phyloP scores from a whole-genome alignment of 92 coral and sea anemone species.

The Plumapathes pennacea region DNA sequence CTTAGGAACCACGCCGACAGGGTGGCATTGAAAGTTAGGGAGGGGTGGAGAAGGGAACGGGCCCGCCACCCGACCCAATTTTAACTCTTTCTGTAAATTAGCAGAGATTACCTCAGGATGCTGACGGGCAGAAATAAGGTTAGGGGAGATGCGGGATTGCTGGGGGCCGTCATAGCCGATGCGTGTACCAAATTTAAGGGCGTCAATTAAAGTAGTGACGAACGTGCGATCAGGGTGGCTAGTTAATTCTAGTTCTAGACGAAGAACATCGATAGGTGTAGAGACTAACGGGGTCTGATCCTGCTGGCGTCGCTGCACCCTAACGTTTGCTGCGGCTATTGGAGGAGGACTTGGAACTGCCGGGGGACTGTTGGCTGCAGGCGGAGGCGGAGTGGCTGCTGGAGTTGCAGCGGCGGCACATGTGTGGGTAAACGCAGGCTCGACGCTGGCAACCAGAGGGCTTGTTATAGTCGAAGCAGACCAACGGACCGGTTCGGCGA shows the following conservation, averaged over 20 bases:
- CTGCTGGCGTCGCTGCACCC: constrained; percentile 6
- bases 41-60: constrained; percentile 52
- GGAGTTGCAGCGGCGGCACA: constrained; percentile 23
- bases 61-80: constrained; percentile 61
- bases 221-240: constrained; percentile 46
- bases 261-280: constrained; percentile 32
- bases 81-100: constrained; percentile 26
- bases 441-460: constrained; percentile 13
- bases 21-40: constrained; percentile 59
- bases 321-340: constrained; percentile 13
- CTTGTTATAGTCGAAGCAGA: constrained; percentile 25
- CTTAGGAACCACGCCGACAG: constrained; percentile 67
- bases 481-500: constrained; percentile 5
- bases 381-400: constrained; percentile 7
- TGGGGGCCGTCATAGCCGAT: constrained; percentile 26
- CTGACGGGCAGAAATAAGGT: constrained; percentile 29
- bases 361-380: constrained; percentile 1
- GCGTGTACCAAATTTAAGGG: constrained; percentile 4
- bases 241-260: constrained; percentile 7
- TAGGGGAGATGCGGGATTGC: constrained; percentile 17
- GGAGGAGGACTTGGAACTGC: background rate
- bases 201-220: constrained; percentile 7
- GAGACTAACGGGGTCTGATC: constrained; percentile 4
- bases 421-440: constrained; percentile 30
- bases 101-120: constrained; percentile 29